These are phyloP conservation scores for Pelodiscus sinensis DNA, from an alignment of 2,113 vertebrate species.

Conservation along the genomic window DNA sequence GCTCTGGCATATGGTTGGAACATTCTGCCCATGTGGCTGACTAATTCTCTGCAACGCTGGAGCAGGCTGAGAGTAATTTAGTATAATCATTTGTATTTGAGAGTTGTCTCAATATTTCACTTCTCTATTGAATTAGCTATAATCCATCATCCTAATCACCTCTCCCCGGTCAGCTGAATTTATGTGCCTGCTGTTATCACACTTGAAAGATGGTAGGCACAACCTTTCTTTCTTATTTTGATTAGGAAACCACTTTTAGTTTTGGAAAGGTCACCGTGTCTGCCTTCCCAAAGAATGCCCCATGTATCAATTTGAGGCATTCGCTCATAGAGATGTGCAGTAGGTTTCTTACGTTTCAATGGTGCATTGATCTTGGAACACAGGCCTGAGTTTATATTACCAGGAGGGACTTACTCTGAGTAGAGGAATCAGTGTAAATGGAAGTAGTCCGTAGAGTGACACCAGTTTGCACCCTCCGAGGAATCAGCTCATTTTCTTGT, in stretches of 20 bases:
- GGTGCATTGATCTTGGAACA: not conserved
- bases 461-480: accelerated
- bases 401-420: accelerated
- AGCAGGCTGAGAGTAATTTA: slow-evolving; percentile 7
- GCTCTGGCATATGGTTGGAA: not conserved
- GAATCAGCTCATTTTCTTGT: not conserved
- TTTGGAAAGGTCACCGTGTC: not conserved
- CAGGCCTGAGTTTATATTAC: not conserved
- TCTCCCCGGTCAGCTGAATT: slow-evolving; percentile 28
- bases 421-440: accelerated
- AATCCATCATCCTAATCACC: slow-evolving; percentile 45
- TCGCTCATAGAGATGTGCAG: not conserved
- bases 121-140: not conserved
- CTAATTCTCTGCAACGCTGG: not conserved
- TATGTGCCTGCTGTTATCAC: not conserved
- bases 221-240: slow-evolving; percentile 21
- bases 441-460: accelerated
- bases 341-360: not conserved
- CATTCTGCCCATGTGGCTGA: not conserved
- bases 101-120: not conserved
- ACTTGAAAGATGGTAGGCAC: not conserved
- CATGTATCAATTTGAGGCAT: not conserved
- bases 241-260: not conserved
- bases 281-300: not conserved
- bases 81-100: slow-evolving; percentile 6